Evolutionary conservation across 2,113 vertebrate species (phyloP).

Genomic region (Sterna hirundo): DNA sequence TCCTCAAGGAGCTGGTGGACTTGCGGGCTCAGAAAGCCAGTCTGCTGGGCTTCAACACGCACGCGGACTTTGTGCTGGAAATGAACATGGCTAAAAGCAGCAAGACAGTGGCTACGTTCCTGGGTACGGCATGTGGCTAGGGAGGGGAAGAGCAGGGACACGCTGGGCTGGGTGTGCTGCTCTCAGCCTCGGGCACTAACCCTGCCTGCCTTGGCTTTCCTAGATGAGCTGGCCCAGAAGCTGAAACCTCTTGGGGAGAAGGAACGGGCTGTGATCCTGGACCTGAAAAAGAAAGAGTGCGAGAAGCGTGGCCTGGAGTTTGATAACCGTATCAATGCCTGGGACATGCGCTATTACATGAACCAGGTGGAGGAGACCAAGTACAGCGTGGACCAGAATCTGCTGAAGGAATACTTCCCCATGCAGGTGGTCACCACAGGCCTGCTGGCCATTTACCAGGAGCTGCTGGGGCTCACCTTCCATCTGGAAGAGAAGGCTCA

Average conservation of each 20-base stretch:
- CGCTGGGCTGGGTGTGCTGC: fast-evolving
- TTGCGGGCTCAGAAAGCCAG: constrained; percentile 86
- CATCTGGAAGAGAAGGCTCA: constrained; percentile 78
- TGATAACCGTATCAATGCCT: constrained; percentile 83
- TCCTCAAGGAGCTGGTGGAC: constrained; percentile 91
- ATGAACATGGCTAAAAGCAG: constrained; percentile 97
- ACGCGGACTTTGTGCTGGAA: constrained; percentile 93
- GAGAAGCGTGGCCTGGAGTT: constrained; percentile 79
- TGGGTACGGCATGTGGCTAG: constrained; percentile 72
- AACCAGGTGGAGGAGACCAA: constrained; percentile 96
- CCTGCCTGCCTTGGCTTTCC: not conserved
- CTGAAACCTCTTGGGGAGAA: constrained; percentile 90
- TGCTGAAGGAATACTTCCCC: constrained; percentile 96
- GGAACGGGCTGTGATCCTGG: constrained; percentile 84
- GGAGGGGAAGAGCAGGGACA: fast-evolving
- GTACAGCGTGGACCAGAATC: constrained; percentile 94
- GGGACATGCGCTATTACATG: constrained; percentile 98
- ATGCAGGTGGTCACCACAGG: constrained; percentile 94
- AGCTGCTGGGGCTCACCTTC: constrained; percentile 90
- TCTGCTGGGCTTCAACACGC: constrained; percentile 88
- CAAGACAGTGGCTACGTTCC: constrained; percentile 83
- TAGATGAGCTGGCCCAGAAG: constrained; percentile 89
- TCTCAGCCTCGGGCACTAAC: fast-evolving
- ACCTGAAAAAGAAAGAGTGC: constrained; percentile 91
- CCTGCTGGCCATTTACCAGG: constrained; percentile 94